Evolutionary conservation across 2,888 invertebrate genomes (phyloP).

Genomic region (Diadegma fenestrale): DNA sequence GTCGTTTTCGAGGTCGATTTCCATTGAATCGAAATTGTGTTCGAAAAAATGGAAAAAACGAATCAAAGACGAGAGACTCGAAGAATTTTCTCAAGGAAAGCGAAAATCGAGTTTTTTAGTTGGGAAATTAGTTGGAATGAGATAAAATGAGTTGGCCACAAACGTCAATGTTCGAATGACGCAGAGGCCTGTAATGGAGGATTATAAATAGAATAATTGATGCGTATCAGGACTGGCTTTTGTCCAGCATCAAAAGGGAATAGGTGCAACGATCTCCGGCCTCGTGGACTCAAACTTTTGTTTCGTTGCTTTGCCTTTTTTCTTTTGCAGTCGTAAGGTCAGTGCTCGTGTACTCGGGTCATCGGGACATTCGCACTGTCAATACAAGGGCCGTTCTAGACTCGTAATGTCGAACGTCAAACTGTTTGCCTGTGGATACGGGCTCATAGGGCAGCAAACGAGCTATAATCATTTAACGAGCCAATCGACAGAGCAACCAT

Average conservation of each 20-base stretch:
- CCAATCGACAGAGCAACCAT: conserved; percentile 75
- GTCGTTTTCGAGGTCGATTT: neutral
- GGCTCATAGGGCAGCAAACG: conserved; percentile 45
- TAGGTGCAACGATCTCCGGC: conserved; percentile 53
- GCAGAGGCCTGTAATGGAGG: neutral
- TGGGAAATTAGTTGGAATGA: neutral
- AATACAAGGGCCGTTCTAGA: conserved; percentile 14
- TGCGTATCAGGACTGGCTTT: conserved; percentile 6
- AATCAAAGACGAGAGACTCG: no score
- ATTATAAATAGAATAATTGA: conserved; percentile 38
- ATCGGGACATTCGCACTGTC: conserved; percentile 32
- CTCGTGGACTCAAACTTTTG: conserved; percentile 7
- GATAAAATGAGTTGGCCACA: neutral
- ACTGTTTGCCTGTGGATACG: conserved; percentile 50
- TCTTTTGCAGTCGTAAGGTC: conserved; percentile 1
- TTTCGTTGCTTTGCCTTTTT: neutral
- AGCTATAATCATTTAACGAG: conserved; percentile 77
- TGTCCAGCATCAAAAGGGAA: conserved; percentile 34
- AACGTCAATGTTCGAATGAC: neutral
- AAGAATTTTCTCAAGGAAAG: neutral
- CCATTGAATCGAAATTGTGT: no score
- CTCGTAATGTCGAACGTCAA: conserved; percentile 9
- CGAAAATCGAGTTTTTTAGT: neutral
- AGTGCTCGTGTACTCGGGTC: conserved; percentile 35
- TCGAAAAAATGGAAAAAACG: no score